A percentile compares a stretch with the other conserved stretches of the same genome.
Evolutionary conservation across 2,888 invertebrate genomes (phyloP).

Genomic region (Thymelicus sylvestris): DNA sequence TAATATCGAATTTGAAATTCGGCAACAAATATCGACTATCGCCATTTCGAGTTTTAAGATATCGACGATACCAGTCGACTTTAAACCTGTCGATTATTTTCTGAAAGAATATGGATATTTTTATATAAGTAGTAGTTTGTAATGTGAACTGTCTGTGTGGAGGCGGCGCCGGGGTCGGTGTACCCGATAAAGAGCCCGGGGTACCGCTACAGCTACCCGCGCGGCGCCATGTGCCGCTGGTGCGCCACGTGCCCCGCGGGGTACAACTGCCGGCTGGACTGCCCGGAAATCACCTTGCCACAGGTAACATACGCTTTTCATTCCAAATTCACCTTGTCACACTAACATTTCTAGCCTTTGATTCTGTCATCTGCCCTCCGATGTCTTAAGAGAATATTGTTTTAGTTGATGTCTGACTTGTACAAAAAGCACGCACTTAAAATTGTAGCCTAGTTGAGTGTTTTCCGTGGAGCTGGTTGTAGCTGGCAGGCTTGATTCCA

Average conservation of each 20-base stretch:
- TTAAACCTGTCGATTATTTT: background rate
- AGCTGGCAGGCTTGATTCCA: constrained; percentile 49
- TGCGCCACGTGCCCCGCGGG: constrained; percentile 63
- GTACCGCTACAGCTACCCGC: constrained; percentile 72
- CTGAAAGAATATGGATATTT: background rate
- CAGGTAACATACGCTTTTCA: constrained; percentile 54
- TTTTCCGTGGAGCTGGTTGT: background rate
- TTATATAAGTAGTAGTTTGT: no score
- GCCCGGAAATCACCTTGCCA: constrained; percentile 75
- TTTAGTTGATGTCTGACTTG: no score
- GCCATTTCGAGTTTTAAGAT: no score
- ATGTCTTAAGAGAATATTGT: no score
- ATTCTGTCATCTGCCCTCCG: no score
- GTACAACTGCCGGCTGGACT: constrained; percentile 75
- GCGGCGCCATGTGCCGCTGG: constrained; percentile 71
- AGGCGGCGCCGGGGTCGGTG: constrained; percentile 61
- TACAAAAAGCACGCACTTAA: no score
- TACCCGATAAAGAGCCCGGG: constrained; percentile 76
- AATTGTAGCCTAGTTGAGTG: background rate
- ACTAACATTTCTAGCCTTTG: no score
- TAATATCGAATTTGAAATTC: no score
- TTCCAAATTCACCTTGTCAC: no score
- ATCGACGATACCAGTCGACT: no score
- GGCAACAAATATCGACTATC: no score
- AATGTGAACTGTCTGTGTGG: background rate